phyloP scores from a whole-genome alignment of 2,888 invertebrate genomes.

The Eupithecia subumbrata region DNA sequence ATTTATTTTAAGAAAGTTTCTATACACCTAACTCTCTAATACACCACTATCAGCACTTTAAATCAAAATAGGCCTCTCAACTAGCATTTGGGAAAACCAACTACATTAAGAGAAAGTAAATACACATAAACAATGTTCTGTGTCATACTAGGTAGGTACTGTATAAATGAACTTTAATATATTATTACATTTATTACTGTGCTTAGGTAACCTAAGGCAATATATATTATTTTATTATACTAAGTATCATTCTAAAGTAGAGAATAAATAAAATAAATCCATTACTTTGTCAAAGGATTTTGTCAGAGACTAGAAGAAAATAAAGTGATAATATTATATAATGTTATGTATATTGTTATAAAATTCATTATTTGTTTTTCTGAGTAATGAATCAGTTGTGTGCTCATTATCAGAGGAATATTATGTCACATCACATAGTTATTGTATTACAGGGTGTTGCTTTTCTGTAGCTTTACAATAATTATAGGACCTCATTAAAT shows the following conservation, averaged over 20 bases:
- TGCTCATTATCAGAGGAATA: background rate
- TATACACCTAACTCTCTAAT: background rate
- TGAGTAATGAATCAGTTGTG: background rate
- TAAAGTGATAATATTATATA: background rate
- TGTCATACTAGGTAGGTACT: background rate
- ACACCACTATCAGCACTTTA: slow-evolving; percentile 12
- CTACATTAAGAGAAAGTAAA: slow-evolving; percentile 24
- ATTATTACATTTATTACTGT: background rate
- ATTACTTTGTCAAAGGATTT: background rate
- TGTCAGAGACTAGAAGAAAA: background rate
- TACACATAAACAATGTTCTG: slow-evolving; percentile 19
- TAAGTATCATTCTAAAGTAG: too few relatives aligned
- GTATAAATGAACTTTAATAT: background rate
- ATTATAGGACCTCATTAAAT: too few relatives aligned
- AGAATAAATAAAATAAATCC: background rate
- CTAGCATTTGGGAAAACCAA: slow-evolving; percentile 18
- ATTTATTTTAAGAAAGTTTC: background rate
- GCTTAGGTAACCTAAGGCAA: background rate
- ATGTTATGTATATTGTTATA: background rate
- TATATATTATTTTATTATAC: too few relatives aligned
- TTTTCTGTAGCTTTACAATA: background rate
- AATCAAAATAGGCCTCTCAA: slow-evolving; percentile 18
- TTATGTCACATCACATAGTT: background rate
- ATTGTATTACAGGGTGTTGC: background rate
- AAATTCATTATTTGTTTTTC: background rate